Evolutionary conservation across 2,797 vertebrate genomes (phyloP), one percentile per base, ranked within the genome.

Genomic region (Coilia nasus): DNA sequence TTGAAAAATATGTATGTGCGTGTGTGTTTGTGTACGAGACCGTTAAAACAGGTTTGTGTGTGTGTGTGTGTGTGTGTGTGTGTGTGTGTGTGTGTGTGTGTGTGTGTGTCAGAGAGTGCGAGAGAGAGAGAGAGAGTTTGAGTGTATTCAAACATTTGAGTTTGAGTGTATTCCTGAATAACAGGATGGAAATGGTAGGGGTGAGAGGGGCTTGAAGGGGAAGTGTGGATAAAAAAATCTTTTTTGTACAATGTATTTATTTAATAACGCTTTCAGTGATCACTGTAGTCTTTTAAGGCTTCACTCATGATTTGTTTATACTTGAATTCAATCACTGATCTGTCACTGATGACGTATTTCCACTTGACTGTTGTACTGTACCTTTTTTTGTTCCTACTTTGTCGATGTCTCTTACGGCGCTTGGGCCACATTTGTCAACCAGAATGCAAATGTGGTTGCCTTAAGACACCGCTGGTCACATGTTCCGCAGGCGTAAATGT

Each of bases 201-300:
- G 5, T 44, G 19, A 35, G 67, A 75, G 67, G 67, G 78, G 6
- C 46, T 78, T 83, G 56, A 3, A 1, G 82, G 86, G 83, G 25
- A 46, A 81, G 78, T 31, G 83, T 81, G 86, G 88, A 78, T 86
- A 82, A 84, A 59, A 91, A 87, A 90, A 84, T 90, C 89, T 84
- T 91, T 91, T 93, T 93, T 93, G 82, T 93, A 92, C 86, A 87
- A 85, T 92, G 89, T 91, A 94, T 95, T 94, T 95, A 94, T 94
- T 94, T 93, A 87, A 90, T 91, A 88, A 44, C 90, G 62, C 85
- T 88, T 90, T 91, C 86, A 75, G 86, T 93, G 88, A 89, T 90
- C 87, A 88, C 21, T 84, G 7, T 85, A 90, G 93, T 90, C 90
- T 92, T 90, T 89, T 78, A 87, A 88, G 87, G 85, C 88, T 86